Evolutionary conservation across 2,888 invertebrate genomes (phyloP), one percentile per base, ranked within the genome.

Genomic region (Eulithis prunata): DNA sequence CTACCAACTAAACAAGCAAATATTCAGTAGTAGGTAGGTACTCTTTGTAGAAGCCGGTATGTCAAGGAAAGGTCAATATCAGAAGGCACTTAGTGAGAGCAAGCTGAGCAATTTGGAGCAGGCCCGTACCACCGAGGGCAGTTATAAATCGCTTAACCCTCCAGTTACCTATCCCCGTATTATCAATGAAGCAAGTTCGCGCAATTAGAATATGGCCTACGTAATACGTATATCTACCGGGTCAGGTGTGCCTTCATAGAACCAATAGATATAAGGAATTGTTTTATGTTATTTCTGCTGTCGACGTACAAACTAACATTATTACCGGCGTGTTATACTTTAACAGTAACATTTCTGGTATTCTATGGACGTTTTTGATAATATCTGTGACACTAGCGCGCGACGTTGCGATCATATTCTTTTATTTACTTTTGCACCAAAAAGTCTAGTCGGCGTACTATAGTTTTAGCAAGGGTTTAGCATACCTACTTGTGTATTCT

Each of bases 91-190:
- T 49, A 65, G 57, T 3, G 43, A 10, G 12, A 46, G 47, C 47
- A n/a, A 56, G 54, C 46, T 49, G 3, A 54, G 62, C 21, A 63
- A 62, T 60, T 53, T 60, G 8, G 55, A 56, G 45, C 45, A 51
- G 51, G 21, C 51, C 59, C 46, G 45, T 45, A 46, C 36, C 54
- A 21, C 57, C 53, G 46, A 47, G 52, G 51, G 55, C 56, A 56
- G 53, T 63, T 63, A 66, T 62, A 66, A 66, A 66, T 66, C 66
- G 59, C 52, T 66, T 66, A 66, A 54, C 54, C 66, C 62, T 59
- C 41, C 59, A 57, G n/a, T 63, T 62, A 11, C 43, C 46, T 59
- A 66, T 56, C 52, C 55, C 59, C 53, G 59, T 63, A 59, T 59
- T 57, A 63, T 54, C 62, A 59, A 62, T 59, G 38, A 56, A 36